Conservation (phyloP, 2,888 invertebrate species). For the Scaptodrosophila latifasciaeformis region DNA sequence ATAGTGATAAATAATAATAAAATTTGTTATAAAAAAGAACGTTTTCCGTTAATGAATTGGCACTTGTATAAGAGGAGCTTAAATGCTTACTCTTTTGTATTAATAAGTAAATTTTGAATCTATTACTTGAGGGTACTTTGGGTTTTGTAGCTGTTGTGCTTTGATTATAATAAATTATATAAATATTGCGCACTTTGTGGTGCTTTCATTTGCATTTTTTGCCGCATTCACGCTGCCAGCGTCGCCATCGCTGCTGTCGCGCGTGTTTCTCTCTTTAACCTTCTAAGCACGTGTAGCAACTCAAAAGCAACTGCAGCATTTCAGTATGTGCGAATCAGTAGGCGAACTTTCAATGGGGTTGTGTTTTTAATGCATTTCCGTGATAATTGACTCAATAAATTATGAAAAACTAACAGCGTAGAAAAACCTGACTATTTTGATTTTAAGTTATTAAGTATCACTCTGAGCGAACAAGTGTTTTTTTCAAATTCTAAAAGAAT, state of each 20-base stretch:
- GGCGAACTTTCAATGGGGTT: slow-evolving; percentile 42
- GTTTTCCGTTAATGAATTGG: too few relatives aligned
- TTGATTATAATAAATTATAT: slow-evolving; percentile 32
- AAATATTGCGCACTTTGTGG: slow-evolving; percentile 12
- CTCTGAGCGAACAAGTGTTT: too few relatives aligned
- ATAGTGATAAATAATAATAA: too few relatives aligned
- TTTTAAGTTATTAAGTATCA: too few relatives aligned
- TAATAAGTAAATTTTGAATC: too few relatives aligned
- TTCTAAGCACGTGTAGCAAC: slow-evolving; percentile 42
- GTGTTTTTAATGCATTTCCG: slow-evolving; percentile 53
- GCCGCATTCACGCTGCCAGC: too few relatives aligned
- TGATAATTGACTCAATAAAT: slow-evolving; percentile 63
- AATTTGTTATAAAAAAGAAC: too few relatives aligned
- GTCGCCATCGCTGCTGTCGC: too few relatives aligned
- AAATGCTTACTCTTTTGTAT: too few relatives aligned
- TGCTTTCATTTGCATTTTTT: slow-evolving; percentile 24
- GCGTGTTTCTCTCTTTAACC: slow-evolving; percentile 55
- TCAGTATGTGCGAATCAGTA: background rate
- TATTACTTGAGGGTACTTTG: too few relatives aligned
- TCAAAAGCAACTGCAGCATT: slow-evolving; percentile 17
- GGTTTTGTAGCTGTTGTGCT: slow-evolving; percentile 10
- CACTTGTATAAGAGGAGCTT: too few relatives aligned
- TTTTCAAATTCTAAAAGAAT: too few relatives aligned
- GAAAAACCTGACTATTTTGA: slow-evolving; percentile 41
- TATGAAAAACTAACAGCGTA: slow-evolving; percentile 39